These are phyloP conservation scores for Theretra japonica DNA, from an alignment of 2,888 invertebrate species.

Conservation along the genomic window DNA sequence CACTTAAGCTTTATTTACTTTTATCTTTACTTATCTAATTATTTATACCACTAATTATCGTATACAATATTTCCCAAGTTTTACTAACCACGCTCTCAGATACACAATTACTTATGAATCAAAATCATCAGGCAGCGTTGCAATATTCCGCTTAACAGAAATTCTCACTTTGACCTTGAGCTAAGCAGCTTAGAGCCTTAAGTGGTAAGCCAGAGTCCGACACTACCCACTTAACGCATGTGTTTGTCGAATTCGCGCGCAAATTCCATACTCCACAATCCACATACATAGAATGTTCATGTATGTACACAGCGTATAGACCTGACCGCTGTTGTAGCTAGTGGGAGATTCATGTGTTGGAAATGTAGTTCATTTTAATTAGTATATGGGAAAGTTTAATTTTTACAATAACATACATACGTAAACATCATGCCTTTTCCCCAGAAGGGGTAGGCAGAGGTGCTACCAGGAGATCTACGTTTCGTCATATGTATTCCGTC, in stretches of 20 bases:
- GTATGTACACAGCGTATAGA: neutral
- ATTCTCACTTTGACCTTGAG: constrained; percentile 24
- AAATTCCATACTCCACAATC: constrained; percentile 23
- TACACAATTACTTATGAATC: neutral
- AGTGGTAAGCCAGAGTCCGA: constrained; percentile 23
- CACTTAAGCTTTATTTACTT: no score
- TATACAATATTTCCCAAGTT: no score
- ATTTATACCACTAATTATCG: no score
- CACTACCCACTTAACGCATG: constrained; percentile 25
- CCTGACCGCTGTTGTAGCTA: neutral
- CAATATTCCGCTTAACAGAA: constrained; percentile 4
- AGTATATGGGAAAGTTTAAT: neutral
- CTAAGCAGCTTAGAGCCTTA: constrained; percentile 26
- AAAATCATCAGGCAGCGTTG: constrained; percentile 27
- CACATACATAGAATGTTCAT: constrained; percentile 12
- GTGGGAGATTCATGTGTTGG: neutral
- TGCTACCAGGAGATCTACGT: no score
- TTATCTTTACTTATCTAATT: no score
- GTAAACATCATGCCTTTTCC: no score
- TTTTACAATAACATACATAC: no score
- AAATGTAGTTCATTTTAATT: neutral
- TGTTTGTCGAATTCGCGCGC: constrained; percentile 16
- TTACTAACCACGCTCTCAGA: no score
- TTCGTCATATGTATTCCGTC: no score
- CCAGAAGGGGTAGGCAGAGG: no score